phyloP scores from a whole-genome alignment of 2,113 vertebrate genomes.

The Otocyon megalotis region DNA sequence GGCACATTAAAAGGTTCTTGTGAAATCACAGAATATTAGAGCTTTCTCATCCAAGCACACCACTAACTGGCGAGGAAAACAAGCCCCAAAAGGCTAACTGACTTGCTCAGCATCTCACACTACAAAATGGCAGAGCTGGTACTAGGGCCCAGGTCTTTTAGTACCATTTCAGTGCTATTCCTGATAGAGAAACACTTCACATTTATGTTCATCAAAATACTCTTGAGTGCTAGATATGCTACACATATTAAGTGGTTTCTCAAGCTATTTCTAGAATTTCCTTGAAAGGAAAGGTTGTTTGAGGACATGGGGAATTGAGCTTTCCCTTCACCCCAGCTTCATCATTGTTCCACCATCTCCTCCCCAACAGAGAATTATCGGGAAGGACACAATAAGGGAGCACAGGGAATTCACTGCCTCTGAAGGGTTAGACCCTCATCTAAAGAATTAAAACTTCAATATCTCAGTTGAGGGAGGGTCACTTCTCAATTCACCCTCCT shows the following conservation, averaged over 20 bases:
- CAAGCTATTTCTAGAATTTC: slow-evolving; percentile 56
- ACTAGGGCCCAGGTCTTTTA: neutral
- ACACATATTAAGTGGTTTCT: slow-evolving; percentile 27
- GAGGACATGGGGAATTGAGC: neutral
- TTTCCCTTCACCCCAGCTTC: neutral
- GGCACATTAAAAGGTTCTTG: neutral
- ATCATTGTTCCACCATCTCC: too few species aligned
- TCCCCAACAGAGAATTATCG: neutral
- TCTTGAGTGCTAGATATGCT: neutral
- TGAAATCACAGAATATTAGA: neutral
- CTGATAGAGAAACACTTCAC: neutral
- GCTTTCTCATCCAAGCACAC: neutral
- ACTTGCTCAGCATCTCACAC: neutral
- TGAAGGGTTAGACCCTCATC: neutral
- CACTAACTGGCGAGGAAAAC: neutral
- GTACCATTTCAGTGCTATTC: neutral
- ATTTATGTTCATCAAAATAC: slow-evolving; percentile 26
- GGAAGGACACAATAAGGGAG: neutral
- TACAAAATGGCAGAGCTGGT: neutral
- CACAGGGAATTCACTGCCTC: neutral
- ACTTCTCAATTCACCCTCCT: neutral
- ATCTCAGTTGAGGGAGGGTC: neutral
- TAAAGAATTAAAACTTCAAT: slow-evolving; percentile 1
- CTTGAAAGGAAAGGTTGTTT: slow-evolving; percentile 45
- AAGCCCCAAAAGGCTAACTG: neutral